phyloP scores from a whole-genome alignment of 2,797 vertebrate genomes.

The Melanotaenia boesemani region DNA sequence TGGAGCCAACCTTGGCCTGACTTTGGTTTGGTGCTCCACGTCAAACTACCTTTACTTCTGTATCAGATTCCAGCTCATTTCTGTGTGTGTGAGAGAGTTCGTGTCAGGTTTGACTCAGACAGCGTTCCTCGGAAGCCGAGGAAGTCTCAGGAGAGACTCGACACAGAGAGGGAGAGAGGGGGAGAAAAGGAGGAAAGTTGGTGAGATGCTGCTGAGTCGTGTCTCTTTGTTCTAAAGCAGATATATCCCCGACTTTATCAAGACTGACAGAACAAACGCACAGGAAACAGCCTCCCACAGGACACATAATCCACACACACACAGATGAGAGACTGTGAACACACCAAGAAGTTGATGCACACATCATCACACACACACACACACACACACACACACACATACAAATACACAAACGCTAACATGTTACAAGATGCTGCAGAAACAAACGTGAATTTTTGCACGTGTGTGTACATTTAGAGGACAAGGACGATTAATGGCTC shows the following conservation, averaged over 20 bases:
- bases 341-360: neutral
- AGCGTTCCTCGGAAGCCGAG: constrained; percentile 66
- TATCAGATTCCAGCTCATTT: constrained; percentile 39
- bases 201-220: constrained; percentile 73
- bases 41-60: constrained; percentile 57
- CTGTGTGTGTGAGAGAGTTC: constrained; percentile 21
- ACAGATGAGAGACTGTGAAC: neutral
- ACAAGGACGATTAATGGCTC: constrained; percentile 1
- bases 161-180: constrained; percentile 16
- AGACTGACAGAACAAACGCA: constrained; percentile 80
- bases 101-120: constrained; percentile 63
- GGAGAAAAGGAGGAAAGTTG: constrained; percentile 32
- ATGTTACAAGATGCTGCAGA: neutral
- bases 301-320: constrained; percentile 62
- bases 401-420: constrained; percentile 1
- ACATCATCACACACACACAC: neutral
- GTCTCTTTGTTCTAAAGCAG: constrained; percentile 79
- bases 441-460: neutral
- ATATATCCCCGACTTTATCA: constrained; percentile 79
- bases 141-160: constrained; percentile 64
- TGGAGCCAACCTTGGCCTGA: constrained; percentile 68
- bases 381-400: constrained; percentile 3
- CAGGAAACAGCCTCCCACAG: constrained; percentile 75
- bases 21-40: constrained; percentile 51
- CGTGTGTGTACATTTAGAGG: constrained; percentile 20